Evolutionary conservation across 2,797 vertebrate species (phyloP).

Genomic region (Erpetoichthys calabaricus): DNA sequence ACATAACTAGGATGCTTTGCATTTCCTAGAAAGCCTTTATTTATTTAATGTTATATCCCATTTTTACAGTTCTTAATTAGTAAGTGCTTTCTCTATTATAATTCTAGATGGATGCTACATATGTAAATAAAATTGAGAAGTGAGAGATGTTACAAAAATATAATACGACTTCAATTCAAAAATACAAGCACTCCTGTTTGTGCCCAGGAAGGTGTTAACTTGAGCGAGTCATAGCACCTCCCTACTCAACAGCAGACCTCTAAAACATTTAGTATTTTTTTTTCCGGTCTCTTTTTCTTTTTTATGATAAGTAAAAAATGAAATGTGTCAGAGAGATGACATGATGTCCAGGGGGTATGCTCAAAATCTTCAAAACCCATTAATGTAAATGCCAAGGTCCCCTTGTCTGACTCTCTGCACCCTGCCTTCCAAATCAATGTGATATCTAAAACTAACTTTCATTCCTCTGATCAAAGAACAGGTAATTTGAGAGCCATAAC

Average conservation of each 20-base stretch:
- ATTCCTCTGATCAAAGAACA: slow-evolving; percentile 44
- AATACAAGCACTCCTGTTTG: too few relatives aligned
- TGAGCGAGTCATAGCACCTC: too few relatives aligned
- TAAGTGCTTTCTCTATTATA: not conserved
- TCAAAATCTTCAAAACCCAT: slow-evolving; percentile 42
- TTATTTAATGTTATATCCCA: too few relatives aligned
- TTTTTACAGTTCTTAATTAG: too few relatives aligned
- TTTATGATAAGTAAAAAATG: slow-evolving; percentile 19
- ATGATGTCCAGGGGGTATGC: slow-evolving; percentile 35
- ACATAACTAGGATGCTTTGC: too few relatives aligned
- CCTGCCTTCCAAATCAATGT: slow-evolving; percentile 21
- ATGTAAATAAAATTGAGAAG: not conserved
- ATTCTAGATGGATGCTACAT: not conserved
- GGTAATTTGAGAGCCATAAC: too few relatives aligned
- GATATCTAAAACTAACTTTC: slow-evolving; percentile 41
- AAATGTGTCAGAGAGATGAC: slow-evolving; percentile 34
- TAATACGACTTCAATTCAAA: too few relatives aligned
- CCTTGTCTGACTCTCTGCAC: slow-evolving; percentile 25
- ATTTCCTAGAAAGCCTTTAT: too few relatives aligned
- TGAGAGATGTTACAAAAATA: too few relatives aligned
- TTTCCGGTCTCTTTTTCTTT: slow-evolving; percentile 2
- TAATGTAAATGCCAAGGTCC: slow-evolving; percentile 39
- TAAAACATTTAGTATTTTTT: slow-evolving; percentile 25
- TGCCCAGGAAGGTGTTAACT: too few relatives aligned
- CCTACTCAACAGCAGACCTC: slow-evolving; percentile 11